Conservation (phyloP, 2,888 invertebrate genomes). For the Disparrhopalites patrizii region DNA sequence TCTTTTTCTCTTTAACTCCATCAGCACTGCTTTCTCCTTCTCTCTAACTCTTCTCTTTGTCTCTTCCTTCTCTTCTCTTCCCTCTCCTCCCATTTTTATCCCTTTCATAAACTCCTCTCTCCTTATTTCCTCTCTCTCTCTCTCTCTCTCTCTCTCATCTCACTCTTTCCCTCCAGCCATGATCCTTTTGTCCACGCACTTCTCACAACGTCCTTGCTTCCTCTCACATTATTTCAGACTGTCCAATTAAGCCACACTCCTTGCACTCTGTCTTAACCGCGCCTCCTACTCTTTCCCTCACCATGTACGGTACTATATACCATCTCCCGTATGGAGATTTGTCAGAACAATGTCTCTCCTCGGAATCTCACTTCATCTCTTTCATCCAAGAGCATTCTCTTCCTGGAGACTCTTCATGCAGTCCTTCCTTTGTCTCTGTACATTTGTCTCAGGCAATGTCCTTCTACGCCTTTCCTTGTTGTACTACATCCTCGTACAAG, state of each 20-base stretch:
- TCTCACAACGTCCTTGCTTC: background rate
- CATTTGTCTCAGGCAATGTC: background rate
- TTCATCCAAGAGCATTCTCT: too few species aligned
- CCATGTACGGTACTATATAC: too few species aligned
- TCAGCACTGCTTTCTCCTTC: background rate
- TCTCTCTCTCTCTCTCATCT: background rate
- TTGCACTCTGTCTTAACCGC: too few species aligned
- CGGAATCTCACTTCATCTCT: too few species aligned
- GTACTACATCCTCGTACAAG: background rate
- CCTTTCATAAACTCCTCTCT: background rate
- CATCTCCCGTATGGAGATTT: too few species aligned
- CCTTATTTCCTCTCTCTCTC: background rate
- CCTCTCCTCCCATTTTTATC: background rate
- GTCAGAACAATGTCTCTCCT: too few species aligned
- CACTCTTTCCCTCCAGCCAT: background rate
- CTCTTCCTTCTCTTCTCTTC: background rate
- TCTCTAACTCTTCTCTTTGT: background rate
- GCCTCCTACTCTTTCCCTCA: too few species aligned
- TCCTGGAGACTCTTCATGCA: too few species aligned
- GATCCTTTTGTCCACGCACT: background rate
- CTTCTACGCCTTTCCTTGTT: background rate
- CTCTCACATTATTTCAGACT: too few species aligned
- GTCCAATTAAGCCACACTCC: too few species aligned
- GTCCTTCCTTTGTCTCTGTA: background rate
- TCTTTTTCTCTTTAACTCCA: background rate